phyloP scores from a whole-genome alignment of 2,888 invertebrate species.

The Agonopterix alstromeriana region DNA sequence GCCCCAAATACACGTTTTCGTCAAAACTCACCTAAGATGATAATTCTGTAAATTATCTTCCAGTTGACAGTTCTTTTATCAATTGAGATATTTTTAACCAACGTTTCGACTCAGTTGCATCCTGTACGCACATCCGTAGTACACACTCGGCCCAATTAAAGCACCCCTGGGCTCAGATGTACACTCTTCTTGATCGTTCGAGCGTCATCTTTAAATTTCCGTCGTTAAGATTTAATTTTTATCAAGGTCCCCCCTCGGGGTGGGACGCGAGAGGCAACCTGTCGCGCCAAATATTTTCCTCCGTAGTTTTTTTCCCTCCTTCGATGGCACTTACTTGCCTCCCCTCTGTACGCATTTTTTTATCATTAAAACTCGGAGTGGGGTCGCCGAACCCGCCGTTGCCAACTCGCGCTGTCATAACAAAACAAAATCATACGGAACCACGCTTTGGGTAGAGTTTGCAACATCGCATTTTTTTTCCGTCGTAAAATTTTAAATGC shows the following conservation, averaged over 20 bases:
- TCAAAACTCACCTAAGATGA: too few species aligned
- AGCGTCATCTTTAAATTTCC: slow-evolving; percentile 78
- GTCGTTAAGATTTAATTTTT: slow-evolving; percentile 78
- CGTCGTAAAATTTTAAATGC: slow-evolving; percentile 11
- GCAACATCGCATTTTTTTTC: slow-evolving; percentile 41
- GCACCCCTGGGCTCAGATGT: slow-evolving; percentile 70
- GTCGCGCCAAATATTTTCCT: slow-evolving; percentile 77
- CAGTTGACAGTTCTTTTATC: too few species aligned
- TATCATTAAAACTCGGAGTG: slow-evolving; percentile 75
- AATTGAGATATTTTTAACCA: too few species aligned
- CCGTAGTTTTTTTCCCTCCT: slow-evolving; percentile 74
- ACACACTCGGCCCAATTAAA: slow-evolving; percentile 68
- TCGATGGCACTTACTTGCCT: slow-evolving; percentile 72
- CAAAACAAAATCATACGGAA: slow-evolving; percentile 66
- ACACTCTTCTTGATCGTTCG: slow-evolving; percentile 75
- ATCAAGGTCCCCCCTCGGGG: slow-evolving; percentile 49
- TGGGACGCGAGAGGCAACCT: slow-evolving; percentile 55
- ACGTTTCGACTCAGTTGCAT: too few species aligned
- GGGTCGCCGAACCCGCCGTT: slow-evolving; percentile 72
- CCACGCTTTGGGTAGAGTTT: slow-evolving; percentile 34
- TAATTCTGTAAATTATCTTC: too few species aligned
- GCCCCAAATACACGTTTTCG: too few species aligned
- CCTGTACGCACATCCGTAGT: slow-evolving; percentile 28
- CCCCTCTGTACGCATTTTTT: slow-evolving; percentile 76
- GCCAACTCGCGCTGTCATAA: slow-evolving; percentile 72